Conservation (phyloP, 1,140 invertebrate genomes). For the Episyrphus balteatus region DNA sequence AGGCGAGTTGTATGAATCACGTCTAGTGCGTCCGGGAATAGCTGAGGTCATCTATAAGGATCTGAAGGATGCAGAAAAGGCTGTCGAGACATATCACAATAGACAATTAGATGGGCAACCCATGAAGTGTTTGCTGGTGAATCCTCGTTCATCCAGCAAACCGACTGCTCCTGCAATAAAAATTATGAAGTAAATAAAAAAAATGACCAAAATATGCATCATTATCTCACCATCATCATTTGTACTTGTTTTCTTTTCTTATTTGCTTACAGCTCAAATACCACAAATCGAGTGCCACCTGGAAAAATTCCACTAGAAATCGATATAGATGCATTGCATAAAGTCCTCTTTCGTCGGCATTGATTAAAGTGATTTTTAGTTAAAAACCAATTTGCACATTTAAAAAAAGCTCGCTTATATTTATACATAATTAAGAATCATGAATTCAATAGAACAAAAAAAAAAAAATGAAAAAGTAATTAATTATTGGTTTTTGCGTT, state of each 20-base stretch:
- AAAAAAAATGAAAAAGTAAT: too few relatives aligned
- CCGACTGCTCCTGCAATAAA: constrained; percentile 41
- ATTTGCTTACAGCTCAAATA: constrained; percentile 16
- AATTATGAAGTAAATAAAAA: constrained; percentile 7
- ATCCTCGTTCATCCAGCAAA: constrained; percentile 52
- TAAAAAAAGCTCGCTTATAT: too few relatives aligned
- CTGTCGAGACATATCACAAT: constrained; percentile 86
- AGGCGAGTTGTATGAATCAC: constrained; percentile 70
- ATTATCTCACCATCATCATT: neutral
- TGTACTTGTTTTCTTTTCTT: neutral
- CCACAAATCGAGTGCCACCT: constrained; percentile 6
- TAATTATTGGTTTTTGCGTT: too few relatives aligned
- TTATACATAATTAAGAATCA: too few relatives aligned
- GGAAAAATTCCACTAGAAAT: constrained; percentile 12
- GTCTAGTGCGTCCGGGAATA: constrained; percentile 71
- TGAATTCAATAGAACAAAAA: too few relatives aligned
- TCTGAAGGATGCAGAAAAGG: constrained; percentile 72
- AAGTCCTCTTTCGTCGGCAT: constrained; percentile 12
- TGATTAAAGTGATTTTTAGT: neutral
- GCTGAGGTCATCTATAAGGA: constrained; percentile 84
- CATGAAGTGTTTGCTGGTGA: constrained; percentile 70
- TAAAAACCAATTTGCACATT: too few relatives aligned
- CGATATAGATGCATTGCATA: constrained; percentile 16
- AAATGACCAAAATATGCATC: too few relatives aligned
- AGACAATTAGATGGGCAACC: constrained; percentile 76